Evolutionary conservation across 2,113 vertebrate species (phyloP), one percentile per base, ranked within the genome.

Genomic region (Sceloporus tristichus): DNA sequence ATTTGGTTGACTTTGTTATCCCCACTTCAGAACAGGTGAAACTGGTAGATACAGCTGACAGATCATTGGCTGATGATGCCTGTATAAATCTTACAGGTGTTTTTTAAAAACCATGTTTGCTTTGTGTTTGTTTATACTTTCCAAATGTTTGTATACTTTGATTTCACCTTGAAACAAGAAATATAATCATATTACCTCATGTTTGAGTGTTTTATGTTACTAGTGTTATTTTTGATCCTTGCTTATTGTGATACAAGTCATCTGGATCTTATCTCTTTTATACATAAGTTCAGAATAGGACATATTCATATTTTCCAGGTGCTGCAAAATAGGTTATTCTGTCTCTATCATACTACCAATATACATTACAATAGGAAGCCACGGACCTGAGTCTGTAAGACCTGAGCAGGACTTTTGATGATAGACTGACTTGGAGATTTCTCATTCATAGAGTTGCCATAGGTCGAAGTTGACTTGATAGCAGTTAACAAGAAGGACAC

Each of bases 1-100:
- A 87, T 40, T n/a, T 1, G 62, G 68, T 62, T 66, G 0, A 0
- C 79, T 34, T n/a, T 19, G 7, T 6, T 29, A 75, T 68, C 6
- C 65, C 78, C 82, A 21, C 34, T 83, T 90, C 84, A 66, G 40
- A 76, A 65, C 5, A 62, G 38, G 18, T 11, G 68, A 86, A 34
- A 19, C 23, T 38, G 71, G 0, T 2, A 4, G 0, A 0, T 74
- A 85, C 71, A 42, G 86, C 91, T 40, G 5, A 21, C 21, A 48
- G 2, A 68, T 14, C 25, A 29, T 29, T 56, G 19, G 27, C 1
- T 71, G 14, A 1, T 42, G 21, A 7, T 34, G 19, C 29, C 19
- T 62, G n/a, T 29, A 70, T 56, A 29, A 23, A 66, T 48, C 40
- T 77, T 21, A 3, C 0, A 77, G 25, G 29, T 59, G 19, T 4